Base-by-base conservation (phyloP, 2,797 vertebrate species). In the Cichlasoma orientale region DNA sequence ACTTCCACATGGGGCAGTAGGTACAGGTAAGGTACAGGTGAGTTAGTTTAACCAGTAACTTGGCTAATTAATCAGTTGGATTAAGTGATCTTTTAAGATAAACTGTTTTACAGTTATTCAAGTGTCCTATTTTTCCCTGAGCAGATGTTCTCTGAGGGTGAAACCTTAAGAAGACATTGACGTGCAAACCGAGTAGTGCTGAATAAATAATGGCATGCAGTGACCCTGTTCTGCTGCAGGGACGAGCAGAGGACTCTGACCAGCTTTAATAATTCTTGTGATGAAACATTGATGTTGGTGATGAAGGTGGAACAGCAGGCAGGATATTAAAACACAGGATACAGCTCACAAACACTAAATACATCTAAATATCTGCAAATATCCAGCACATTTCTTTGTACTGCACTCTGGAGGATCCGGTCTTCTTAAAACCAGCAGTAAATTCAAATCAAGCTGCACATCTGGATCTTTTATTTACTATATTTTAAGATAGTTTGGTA, bases 221-320 rank as follows among this genome's bases (percentile, higher is more conserved):
- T 74, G 78, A 84, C 86, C 68, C 8, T 55, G 27, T 74, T 56
- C 76, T 74, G 79, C 75, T 18, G 72, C 59, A 53, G n/a, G 47
- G 53, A 10, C 33, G 54, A 9, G 38, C 56, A 29, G 14, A 73
- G 70, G 58, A 57, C 73, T 82, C 74, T 50, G 66, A 58, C 21
- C 78, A 36, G 74, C 86, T 74, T 80, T 13, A 81, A 73, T 29
- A 50, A 82, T 63, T 77, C 74, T 44, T 3, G 14, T 31, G 29
- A 76, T 84, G 5, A 88, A 88, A 77, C 7, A 89, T 70, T 78
- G 4, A 80, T 73, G 76, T 12, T 52, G 68, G 44, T 16, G 1
- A 47, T 52, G 52, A 69, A 31, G 13, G 57, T 44, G 72, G 14
- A 75, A 41, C 38, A 68, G 61, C 4, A 36, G 41, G 57, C 19